Evolutionary conservation across 2,797 vertebrate species (phyloP).

Genomic region (Pelodytes ibericus): DNA sequence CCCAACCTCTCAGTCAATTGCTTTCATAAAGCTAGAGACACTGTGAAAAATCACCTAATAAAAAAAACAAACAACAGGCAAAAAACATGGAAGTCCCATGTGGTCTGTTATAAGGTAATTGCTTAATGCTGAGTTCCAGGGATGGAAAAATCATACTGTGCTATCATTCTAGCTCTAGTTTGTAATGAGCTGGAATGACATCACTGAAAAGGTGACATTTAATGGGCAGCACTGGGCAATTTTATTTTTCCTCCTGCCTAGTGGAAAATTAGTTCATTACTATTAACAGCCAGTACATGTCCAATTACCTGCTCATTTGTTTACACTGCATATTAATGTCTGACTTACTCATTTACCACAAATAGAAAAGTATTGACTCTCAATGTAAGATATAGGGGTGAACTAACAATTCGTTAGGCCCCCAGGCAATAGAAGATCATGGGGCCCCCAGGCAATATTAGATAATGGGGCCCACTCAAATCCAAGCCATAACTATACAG

Average conservation of each 20-base stretch:
- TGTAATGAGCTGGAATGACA: slow-evolving; percentile 44
- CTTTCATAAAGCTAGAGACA: not conserved
- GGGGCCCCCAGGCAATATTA: too few relatives aligned
- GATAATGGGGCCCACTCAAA: too few relatives aligned
- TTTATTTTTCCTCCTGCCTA: slow-evolving; percentile 42
- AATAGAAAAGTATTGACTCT: not conserved
- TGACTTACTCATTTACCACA: slow-evolving; percentile 5
- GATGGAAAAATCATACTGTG: slow-evolving; percentile 51
- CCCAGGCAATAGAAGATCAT: too few relatives aligned
- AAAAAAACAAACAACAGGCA: slow-evolving; percentile 30
- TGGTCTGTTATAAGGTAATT: slow-evolving; percentile 16
- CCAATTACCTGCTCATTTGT: slow-evolving; percentile 44
- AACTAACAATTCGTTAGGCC: too few relatives aligned
- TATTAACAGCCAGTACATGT: slow-evolving; percentile 29
- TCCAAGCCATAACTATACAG: too few relatives aligned
- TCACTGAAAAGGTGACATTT: slow-evolving; percentile 42
- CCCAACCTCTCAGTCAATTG: too few relatives aligned
- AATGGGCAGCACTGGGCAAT: slow-evolving; percentile 37
- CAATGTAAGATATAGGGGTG: too few relatives aligned
- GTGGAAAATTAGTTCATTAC: slow-evolving; percentile 52
- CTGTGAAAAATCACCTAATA: slow-evolving; percentile 1
- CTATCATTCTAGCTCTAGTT: slow-evolving; percentile 28
- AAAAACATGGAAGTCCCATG: slow-evolving; percentile 27
- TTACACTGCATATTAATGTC: slow-evolving; percentile 27
- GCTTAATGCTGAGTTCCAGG: slow-evolving; percentile 17